phyloP scores from a whole-genome alignment of 2,113 vertebrate genomes.

The Dicrurus megarhynchus region DNA sequence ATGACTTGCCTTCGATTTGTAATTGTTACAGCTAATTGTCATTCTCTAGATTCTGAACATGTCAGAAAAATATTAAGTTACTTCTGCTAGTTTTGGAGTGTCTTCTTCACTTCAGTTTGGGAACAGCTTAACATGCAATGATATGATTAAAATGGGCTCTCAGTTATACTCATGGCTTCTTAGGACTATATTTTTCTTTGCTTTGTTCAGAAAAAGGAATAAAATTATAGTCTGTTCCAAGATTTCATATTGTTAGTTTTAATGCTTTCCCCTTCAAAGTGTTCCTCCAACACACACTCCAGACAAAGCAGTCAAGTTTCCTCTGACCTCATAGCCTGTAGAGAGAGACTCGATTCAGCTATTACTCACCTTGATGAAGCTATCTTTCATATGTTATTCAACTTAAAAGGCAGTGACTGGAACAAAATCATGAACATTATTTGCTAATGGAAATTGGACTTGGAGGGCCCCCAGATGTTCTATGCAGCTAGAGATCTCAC shows the following conservation, averaged over 20 bases:
- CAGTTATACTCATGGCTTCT: neutral
- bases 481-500: neutral
- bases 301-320: neutral
- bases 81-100: neutral
- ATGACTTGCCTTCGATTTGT: neutral
- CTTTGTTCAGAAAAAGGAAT: neutral
- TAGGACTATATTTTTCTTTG: neutral
- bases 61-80: neutral
- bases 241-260: neutral
- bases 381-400: neutral
- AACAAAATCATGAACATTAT: conserved; percentile 2
- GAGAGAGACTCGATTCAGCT: neutral
- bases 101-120: neutral
- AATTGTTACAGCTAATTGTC: neutral
- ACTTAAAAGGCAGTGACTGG: neutral
- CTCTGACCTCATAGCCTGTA: neutral
- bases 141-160: neutral
- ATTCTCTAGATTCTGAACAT: neutral
- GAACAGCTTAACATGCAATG: neutral
- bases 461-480: neutral
- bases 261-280: neutral
- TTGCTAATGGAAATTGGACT: conserved; percentile 6
- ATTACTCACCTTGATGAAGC: neutral
- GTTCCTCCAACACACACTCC: neutral
- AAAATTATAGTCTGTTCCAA: neutral